A percentile compares a stretch with the other conserved stretches of the same genome.
These are phyloP conservation scores for Melanotaenia parkinsoni DNA, from an alignment of 2,797 vertebrate species.

Conservation along the genomic window DNA sequence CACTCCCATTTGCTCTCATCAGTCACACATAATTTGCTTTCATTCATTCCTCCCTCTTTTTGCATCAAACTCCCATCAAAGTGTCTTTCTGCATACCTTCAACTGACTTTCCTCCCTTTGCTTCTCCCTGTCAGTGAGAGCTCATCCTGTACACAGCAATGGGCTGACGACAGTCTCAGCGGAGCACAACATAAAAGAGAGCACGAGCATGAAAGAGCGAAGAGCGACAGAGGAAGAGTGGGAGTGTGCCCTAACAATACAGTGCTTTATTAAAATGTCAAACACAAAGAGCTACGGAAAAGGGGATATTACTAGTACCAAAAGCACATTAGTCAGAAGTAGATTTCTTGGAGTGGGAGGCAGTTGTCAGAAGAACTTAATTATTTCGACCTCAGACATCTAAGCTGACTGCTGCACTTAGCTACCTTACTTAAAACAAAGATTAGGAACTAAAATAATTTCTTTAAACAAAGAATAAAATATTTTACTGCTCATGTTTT, in stretches of 20 bases:
- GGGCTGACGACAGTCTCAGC: conserved; percentile 62
- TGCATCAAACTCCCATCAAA: conserved; percentile 10
- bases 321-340: conserved; percentile 67
- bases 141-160: conserved; percentile 58
- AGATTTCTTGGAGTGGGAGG: conserved; percentile 61
- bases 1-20: conserved; percentile 23
- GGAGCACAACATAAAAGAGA: conserved; percentile 60
- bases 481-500: not conserved
- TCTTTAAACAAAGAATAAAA: not conserved
- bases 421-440: conserved; percentile 13
- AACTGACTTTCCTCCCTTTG: conserved; percentile 14
- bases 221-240: conserved; percentile 59
- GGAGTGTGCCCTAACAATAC: conserved; percentile 68
- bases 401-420: conserved; percentile 22
- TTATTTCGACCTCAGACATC: conserved; percentile 54
- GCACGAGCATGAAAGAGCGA: conserved; percentile 50
- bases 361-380: conserved; percentile 58
- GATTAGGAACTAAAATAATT: conserved; percentile 11
- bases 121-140: conserved; percentile 49
- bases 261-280: conserved; percentile 74
- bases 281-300: conserved; percentile 66
- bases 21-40: conserved; percentile 36
- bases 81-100: conserved; percentile 23
- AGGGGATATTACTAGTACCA: conserved; percentile 63
- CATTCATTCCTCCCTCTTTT: conserved; percentile 15